Evolutionary conservation across 2,797 vertebrate genomes (phyloP).

Genomic region (Mus caroli): DNA sequence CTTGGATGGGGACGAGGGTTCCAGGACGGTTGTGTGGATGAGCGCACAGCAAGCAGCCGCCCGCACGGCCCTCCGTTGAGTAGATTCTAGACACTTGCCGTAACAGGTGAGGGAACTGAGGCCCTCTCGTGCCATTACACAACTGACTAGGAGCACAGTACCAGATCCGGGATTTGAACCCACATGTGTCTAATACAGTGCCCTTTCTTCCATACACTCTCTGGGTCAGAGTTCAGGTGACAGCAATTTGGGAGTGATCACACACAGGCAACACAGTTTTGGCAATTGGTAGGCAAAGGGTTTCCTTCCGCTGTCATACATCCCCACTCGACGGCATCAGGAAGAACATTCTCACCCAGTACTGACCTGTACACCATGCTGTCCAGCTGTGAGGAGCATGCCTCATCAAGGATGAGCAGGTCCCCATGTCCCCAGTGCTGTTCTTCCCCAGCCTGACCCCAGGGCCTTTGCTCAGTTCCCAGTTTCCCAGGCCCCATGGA

Average conservation of each 20-base stretch:
- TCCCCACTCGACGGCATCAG: fast-evolving
- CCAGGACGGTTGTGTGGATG: background rate
- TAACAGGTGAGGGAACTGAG: background rate
- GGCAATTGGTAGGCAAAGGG: background rate
- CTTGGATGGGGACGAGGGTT: background rate
- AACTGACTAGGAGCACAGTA: background rate
- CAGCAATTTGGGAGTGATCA: fast-evolving
- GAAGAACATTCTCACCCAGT: background rate
- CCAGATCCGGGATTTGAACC: background rate
- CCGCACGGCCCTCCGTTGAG: fast-evolving
- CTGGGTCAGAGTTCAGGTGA: background rate
- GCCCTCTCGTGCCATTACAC: background rate
- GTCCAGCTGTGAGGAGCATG: background rate
- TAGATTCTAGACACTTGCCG: fast-evolving
- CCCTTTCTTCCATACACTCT: background rate
- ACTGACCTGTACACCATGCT: fast-evolving
- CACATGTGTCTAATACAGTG: background rate
- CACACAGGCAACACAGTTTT: fast-evolving
- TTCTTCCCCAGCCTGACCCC: background rate
- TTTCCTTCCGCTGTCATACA: background rate
- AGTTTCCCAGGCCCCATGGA: background rate
- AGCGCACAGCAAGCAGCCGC: fast-evolving
- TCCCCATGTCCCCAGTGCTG: background rate
- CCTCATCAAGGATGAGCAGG: fast-evolving
- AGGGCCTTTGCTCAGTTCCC: fast-evolving